These are phyloP conservation scores for Percopsis omiscomaycus DNA, from an alignment of 2,797 vertebrate species.

Conservation along the genomic window DNA sequence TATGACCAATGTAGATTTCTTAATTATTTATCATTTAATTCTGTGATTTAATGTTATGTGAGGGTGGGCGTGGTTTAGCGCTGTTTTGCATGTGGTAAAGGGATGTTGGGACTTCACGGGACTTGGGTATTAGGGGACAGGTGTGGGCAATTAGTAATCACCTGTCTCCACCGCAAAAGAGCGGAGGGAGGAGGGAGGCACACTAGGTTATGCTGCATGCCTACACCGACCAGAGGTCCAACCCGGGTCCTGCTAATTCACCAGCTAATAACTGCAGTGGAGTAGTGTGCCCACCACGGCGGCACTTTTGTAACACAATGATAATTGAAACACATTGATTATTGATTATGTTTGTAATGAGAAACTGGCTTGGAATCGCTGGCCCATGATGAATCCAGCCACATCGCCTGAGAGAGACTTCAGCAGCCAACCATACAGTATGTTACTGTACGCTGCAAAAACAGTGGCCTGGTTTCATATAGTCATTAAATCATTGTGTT, in stretches of 20 bases:
- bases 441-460: neutral
- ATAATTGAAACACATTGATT: constrained; percentile 16
- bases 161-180: too few species aligned
- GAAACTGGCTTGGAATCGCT: constrained; percentile 1
- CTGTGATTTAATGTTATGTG: too few species aligned
- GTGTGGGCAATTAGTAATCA: too few species aligned
- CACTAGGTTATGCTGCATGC: neutral
- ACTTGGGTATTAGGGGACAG: too few species aligned
- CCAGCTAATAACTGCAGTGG: neutral
- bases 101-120: too few species aligned
- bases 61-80: too few species aligned
- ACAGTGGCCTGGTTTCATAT: too few species aligned
- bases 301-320: neutral
- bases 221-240: neutral
- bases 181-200: too few species aligned
- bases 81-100: too few species aligned
- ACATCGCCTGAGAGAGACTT: neutral
- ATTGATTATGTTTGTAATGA: constrained; percentile 16
- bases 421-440: neutral
- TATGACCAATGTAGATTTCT: too few species aligned
- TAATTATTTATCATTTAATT: too few species aligned
- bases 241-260: constrained; percentile 3
- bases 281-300: constrained; percentile 1
- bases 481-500: too few species aligned
- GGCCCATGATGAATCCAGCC: constrained; percentile 6